Evolutionary conservation across 2,888 invertebrate species (phyloP), one percentile per base, ranked within the genome.

Genomic region (Aethes cnicana): DNA sequence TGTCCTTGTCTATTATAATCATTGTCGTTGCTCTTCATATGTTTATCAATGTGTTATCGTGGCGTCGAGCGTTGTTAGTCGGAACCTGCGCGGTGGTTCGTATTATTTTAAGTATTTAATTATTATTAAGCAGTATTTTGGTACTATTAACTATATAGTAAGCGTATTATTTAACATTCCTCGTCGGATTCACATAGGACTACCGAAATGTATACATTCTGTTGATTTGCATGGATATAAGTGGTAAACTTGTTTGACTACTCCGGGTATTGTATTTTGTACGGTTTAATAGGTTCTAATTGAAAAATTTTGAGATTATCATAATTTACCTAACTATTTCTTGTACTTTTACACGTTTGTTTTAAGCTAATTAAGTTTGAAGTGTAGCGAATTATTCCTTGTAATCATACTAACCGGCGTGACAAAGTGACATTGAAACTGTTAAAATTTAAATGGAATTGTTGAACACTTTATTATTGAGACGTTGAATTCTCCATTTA

Each of bases 141-240:
- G 79, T 84, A 84, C 81, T 82, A 80, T 80, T 80, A 70, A 73
- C 63, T 72, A 66, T 80, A 74, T 84, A 82, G 74, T 80, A 55
- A 32, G 57, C 56, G 68, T 79, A 72, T 76, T 74, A 79, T 76
- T 81, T 83, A 76, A 81, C 86, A 86, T 87, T 87, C 86, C 88
- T 81, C 78, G 68, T 49, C 49, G 17, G 43, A 50, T 35, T 36
- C 23, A 21, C 23, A 14, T 44, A 37, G 30, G 23, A 32, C 41
- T 58, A 66, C 65, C 57, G 62, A 65, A 62, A 57, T 47, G 17
- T 56, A 65, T 59, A 63, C 54, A 57, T 54, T 32, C 5, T 39
- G 37, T 36, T 50, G 46, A 46, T 30, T 3, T 35, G 46, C 32
- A 33, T 44, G 36, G 4, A 43, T 28, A 33, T 25, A 18, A 18